Evolutionary conservation across 2,797 vertebrate species (phyloP).

Genomic region (Agapornis canus): DNA sequence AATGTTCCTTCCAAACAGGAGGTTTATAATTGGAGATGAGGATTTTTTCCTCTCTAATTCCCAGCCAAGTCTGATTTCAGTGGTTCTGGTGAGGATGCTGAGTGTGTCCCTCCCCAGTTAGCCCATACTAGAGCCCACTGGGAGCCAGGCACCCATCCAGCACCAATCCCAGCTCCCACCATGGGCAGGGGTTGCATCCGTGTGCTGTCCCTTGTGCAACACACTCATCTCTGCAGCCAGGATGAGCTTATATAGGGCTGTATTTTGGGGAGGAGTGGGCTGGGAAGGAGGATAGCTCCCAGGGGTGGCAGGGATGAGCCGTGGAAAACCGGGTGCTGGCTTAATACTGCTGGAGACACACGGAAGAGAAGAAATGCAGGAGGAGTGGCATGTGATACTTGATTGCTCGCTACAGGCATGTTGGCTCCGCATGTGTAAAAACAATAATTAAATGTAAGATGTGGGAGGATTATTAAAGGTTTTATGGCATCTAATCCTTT

Average conservation of each 20-base stretch:
- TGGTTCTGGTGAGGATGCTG: neutral
- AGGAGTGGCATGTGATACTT: conserved; percentile 19
- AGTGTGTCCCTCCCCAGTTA: rapidly evolving
- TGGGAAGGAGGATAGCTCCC: neutral
- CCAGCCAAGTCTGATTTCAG: neutral
- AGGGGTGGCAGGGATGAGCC: neutral
- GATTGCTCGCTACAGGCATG: conserved; percentile 51
- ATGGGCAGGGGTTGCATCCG: neutral
- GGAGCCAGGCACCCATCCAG: neutral
- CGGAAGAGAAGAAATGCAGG: neutral
- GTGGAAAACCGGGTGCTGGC: neutral
- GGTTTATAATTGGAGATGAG: neutral
- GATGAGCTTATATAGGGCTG: neutral
- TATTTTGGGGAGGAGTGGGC: neutral
- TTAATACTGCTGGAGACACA: neutral
- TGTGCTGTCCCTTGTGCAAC: neutral
- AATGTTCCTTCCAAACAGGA: neutral
- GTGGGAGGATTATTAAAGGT: conserved; percentile 69
- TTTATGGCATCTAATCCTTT: conserved; percentile 66
- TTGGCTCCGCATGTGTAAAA: conserved; percentile 64
- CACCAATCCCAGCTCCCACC: rapidly evolving
- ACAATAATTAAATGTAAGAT: conserved; percentile 63
- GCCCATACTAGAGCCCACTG: rapidly evolving
- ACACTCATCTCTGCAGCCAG: rapidly evolving
- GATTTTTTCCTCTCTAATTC: neutral